Percentiles rank a stretch among this genome's conserved stretches.
These are phyloP conservation scores for Gallinago paraguaiae DNA, from an alignment of 2,113 vertebrate species.

Conservation along the genomic window DNA sequence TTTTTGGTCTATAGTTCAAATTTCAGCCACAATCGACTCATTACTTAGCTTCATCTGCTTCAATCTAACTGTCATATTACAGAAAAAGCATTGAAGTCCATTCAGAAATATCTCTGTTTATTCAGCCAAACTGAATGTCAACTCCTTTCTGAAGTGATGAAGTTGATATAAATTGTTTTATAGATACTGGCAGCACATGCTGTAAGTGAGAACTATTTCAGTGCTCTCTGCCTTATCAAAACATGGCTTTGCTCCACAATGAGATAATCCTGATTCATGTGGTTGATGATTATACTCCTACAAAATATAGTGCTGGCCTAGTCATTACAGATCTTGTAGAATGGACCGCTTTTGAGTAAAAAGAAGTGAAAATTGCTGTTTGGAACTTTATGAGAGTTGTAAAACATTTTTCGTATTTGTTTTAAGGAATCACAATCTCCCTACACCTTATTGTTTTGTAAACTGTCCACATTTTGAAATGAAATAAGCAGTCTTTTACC, in stretches of 20 bases:
- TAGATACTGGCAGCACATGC: background rate
- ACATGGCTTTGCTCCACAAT: background rate
- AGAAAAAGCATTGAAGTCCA: background rate
- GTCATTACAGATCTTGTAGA: background rate
- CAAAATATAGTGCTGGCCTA: rapidly evolving
- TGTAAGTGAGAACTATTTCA: background rate
- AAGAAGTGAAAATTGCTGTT: background rate
- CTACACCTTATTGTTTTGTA: background rate
- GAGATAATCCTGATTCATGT: background rate
- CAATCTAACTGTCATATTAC: background rate
- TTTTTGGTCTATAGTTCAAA: background rate
- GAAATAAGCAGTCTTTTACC: background rate
- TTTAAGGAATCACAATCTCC: background rate
- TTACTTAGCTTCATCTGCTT: background rate
- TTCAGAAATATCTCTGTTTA: background rate
- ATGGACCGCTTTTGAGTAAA: background rate
- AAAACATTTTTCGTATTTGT: background rate
- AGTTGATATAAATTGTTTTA: background rate
- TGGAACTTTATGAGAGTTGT: background rate
- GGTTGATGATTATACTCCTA: background rate
- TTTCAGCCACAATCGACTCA: background rate
- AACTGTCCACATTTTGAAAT: background rate
- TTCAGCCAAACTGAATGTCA: background rate
- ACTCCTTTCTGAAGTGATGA: background rate
- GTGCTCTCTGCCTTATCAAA: background rate